Evolutionary conservation across 2,113 vertebrate species (phyloP).

Genomic region (Origma solitaria): DNA sequence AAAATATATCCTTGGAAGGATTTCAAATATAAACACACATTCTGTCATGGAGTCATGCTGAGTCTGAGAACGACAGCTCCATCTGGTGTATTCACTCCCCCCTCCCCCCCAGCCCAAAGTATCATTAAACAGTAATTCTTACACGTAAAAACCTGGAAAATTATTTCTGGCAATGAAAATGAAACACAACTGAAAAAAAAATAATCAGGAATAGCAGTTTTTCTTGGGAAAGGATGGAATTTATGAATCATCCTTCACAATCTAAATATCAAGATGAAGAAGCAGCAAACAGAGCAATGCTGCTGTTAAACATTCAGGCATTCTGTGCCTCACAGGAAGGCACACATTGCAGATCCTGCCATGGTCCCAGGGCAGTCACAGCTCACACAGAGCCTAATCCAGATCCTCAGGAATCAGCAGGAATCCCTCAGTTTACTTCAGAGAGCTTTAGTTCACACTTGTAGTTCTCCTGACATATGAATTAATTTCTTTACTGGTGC

Average conservation of each 20-base stretch:
- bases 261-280: neutral
- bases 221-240: neutral
- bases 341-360: accelerated
- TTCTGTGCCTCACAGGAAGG: neutral
- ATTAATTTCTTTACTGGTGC: neutral
- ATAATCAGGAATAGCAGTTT: neutral
- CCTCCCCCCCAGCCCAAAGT: neutral
- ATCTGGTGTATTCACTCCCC: conserved; percentile 20
- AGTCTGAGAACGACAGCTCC: conserved; percentile 45
- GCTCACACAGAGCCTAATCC: neutral
- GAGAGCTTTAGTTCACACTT: neutral
- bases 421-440: neutral
- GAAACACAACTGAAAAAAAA: neutral
- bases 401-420: neutral
- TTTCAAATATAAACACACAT: conserved; percentile 1
- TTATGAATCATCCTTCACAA: neutral
- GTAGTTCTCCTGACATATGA: neutral
- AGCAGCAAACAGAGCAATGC: neutral
- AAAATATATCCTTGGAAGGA: neutral
- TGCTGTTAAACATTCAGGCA: neutral
- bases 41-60: neutral
- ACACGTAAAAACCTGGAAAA: neutral
- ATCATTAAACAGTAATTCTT: conserved; percentile 12
- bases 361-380: accelerated
- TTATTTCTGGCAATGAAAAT: neutral